phyloP scores from a whole-genome alignment of 2,888 invertebrate species.

The Bellardia pandia region DNA sequence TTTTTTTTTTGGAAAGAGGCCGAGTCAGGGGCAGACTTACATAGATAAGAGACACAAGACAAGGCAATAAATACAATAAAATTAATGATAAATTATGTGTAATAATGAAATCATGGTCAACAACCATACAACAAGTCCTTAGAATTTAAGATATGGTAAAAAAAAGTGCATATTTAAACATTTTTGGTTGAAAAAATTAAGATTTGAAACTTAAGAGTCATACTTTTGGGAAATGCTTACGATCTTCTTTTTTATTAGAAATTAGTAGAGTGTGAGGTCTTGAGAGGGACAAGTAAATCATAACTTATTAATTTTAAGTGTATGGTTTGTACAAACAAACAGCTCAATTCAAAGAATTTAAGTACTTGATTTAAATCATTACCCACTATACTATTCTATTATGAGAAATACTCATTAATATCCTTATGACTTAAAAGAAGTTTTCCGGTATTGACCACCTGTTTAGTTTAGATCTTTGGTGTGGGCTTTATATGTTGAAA shows the following conservation, averaged over 20 bases:
- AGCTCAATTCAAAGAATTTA: too few relatives aligned
- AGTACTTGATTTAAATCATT: too few relatives aligned
- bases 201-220: neutral
- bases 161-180: neutral
- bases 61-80: constrained; percentile 62
- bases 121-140: constrained; percentile 38
- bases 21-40: constrained; percentile 51
- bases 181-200: neutral
- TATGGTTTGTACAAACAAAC: too few relatives aligned
- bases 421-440: too few relatives aligned
- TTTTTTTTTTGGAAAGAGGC: constrained; percentile 20
- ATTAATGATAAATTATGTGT: constrained; percentile 72
- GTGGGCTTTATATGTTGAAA: too few relatives aligned
- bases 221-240: neutral
- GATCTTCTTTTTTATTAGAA: neutral
- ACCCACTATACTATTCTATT: too few relatives aligned
- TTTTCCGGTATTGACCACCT: too few relatives aligned
- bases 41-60: constrained; percentile 52
- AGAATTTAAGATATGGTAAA: constrained; percentile 2
- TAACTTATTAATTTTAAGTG: too few relatives aligned
- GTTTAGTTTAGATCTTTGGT: too few relatives aligned
- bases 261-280: neutral
- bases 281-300: neutral
- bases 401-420: too few relatives aligned
- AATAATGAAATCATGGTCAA: constrained; percentile 69